Base-by-base conservation (phyloP, 2,113 vertebrate genomes). In the Calcarius ornatus region DNA sequence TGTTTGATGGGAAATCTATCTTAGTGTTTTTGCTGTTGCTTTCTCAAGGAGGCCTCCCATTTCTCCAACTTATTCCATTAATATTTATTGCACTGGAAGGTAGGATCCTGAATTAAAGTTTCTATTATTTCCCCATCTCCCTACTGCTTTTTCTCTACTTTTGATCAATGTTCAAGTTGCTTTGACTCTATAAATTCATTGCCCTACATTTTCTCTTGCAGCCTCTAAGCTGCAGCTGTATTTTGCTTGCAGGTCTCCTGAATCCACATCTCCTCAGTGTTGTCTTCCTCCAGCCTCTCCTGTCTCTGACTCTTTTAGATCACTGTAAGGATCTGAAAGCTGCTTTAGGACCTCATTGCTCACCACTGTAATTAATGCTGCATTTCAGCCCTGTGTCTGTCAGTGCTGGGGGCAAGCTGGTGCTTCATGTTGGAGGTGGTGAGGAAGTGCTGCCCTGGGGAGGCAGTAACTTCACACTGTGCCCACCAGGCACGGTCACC, bases 1-100 rank as follows among this genome's bases (percentile, higher is more conserved):
- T 72, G 4, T 92, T 95, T 83, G 92, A 91, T 83, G 75, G 87
- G 79, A 90, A 92, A 96, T 95, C 95, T 93, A 91, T 94, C 76
- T 86, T 25, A 2, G 31, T 76, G 54, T 2, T 86, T 94, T 91
- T 63, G 45, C 81, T 85, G 17, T 73, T 93, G 47, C 85, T 90
- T 83, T 95, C 78, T 78, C n/a, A 56, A 60, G 43, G 80, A 95
- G 64, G 56, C 77, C 81, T 86, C 37, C 40, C 27, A 63, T 51
- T 93, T 86, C 75, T 93, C 68, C 71, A 85, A 3, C 51, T 79
- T 68, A 79, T 30, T 64, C 70, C 73, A 93, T 93, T 93, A 90
- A 82, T 95, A 92, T 96, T 94, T 94, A 90, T 70, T 88, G 57
- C 47, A 64, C 75, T 86, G 71, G 47, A 88, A 93, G 82, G 88